Conservation (phyloP, 2,888 invertebrate genomes). For the Patella ulyssiponensis region DNA sequence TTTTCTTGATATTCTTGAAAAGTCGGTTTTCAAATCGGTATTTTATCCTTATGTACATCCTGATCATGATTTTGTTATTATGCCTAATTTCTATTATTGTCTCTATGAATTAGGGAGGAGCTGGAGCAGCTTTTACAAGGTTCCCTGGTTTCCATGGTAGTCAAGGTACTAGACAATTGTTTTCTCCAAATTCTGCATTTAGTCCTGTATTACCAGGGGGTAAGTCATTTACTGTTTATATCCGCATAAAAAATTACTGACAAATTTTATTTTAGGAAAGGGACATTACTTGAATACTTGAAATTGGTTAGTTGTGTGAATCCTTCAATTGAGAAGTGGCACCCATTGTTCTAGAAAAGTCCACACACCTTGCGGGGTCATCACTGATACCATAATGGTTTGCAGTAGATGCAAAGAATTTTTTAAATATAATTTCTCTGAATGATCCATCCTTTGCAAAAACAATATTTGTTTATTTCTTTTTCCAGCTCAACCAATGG, state of each 20-base stretch:
- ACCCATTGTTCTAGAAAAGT: no score
- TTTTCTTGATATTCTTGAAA: no score
- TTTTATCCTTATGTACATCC: background rate
- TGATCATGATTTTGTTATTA: background rate
- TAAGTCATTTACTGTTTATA: background rate
- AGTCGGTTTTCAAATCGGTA: no score
- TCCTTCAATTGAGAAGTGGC: no score
- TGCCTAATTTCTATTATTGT: background rate
- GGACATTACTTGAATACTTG: background rate
- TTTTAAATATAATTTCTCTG: no score
- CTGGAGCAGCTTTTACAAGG: background rate
- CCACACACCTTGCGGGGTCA: no score
- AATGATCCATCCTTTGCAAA: no score
- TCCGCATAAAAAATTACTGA: background rate
- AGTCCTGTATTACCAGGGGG: slow-evolving; percentile 55
- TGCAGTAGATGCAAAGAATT: no score
- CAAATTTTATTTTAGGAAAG: background rate
- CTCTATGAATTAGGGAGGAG: background rate
- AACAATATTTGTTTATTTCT: no score
- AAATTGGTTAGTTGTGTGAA: no score
- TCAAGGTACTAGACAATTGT: slow-evolving; percentile 38
- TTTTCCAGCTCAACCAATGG: no score
- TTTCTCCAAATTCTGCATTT: slow-evolving; percentile 68
- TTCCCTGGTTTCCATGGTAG: background rate
- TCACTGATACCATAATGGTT: no score